These are phyloP conservation scores for Mallotus villosus DNA, from an alignment of 2,797 vertebrate genomes.

Conservation along the genomic window DNA sequence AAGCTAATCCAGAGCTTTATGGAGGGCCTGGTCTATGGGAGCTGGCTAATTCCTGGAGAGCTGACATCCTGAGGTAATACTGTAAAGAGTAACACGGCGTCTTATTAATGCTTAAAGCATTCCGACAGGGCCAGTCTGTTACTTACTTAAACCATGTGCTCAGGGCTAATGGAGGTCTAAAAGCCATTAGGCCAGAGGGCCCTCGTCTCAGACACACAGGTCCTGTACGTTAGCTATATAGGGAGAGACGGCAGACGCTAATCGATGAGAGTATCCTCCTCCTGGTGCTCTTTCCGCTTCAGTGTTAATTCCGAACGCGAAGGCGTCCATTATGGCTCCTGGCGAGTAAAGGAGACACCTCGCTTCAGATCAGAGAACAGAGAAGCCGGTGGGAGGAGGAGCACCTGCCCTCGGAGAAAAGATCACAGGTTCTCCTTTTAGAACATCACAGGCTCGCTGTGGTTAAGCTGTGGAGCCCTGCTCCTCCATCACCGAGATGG, in stretches of 20 bases:
- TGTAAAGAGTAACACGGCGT: constrained; percentile 53
- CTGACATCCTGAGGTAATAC: constrained; percentile 41
- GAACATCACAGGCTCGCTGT: not conserved
- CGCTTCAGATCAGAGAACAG: constrained; percentile 37
- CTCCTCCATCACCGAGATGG: not conserved
- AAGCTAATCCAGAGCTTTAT: constrained; percentile 9
- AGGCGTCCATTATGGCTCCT: constrained; percentile 49
- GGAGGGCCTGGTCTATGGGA: not conserved
- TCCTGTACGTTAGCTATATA: constrained; percentile 45
- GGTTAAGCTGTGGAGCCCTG: not conserved
- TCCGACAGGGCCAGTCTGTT: constrained; percentile 70
- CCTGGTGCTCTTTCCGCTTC: constrained; percentile 36
- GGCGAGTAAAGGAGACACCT: constrained; percentile 59
- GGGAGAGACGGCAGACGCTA: constrained; percentile 52
- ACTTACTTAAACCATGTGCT: constrained; percentile 76
- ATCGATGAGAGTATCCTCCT: constrained; percentile 62
- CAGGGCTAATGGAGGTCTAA: constrained; percentile 71
- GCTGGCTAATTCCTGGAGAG: constrained; percentile 41
- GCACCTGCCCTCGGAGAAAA: constrained; percentile 38
- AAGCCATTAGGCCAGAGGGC: constrained; percentile 68
- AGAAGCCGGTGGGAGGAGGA: constrained; percentile 18
- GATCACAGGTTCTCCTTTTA: constrained; percentile 32
- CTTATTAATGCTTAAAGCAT: constrained; percentile 73
- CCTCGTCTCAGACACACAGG: constrained; percentile 62
- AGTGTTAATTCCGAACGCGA: constrained; percentile 61